Evolutionary conservation across 1,140 invertebrate genomes (phyloP).

Genomic region (Diuraphis noxia): DNA sequence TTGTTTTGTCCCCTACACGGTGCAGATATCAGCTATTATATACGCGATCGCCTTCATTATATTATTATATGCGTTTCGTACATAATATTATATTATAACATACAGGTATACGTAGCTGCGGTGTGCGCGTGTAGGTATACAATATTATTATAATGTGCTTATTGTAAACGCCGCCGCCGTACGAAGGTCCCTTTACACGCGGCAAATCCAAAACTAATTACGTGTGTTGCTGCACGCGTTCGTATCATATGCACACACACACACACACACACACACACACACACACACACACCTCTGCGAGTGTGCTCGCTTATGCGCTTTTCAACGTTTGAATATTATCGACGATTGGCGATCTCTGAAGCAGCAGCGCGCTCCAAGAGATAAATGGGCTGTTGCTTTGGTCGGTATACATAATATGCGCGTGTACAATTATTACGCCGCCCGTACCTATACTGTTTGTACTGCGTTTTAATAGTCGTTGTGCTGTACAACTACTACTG

Average conservation of each 20-base stretch:
- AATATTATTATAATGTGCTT: not conserved
- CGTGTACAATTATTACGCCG: not conserved
- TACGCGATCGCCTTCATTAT: not conserved
- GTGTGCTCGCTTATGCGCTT: not conserved
- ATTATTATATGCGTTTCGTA: not conserved
- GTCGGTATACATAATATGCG: too few species aligned
- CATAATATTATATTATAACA: too few species aligned
- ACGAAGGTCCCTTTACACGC: not conserved
- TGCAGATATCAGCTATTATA: not conserved
- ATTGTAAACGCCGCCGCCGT: not conserved
- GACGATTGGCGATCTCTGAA: not conserved
- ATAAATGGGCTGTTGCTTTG: not conserved
- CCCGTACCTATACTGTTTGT: not conserved
- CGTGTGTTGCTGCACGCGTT: not conserved
- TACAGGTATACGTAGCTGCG: too few species aligned
- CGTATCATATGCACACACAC: not conserved
- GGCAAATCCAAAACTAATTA: constrained; percentile 1
- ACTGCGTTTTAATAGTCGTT: not conserved
- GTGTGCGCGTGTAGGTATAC: not conserved
- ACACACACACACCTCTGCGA: too few species aligned
- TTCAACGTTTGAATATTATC: constrained; percentile 23
- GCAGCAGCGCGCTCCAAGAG: not conserved
- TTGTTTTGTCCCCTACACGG: not conserved
- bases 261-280: too few species aligned
- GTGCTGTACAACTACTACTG: not conserved